phyloP scores from a whole-genome alignment of 2,888 invertebrate species.

The Xylophagus ater region DNA sequence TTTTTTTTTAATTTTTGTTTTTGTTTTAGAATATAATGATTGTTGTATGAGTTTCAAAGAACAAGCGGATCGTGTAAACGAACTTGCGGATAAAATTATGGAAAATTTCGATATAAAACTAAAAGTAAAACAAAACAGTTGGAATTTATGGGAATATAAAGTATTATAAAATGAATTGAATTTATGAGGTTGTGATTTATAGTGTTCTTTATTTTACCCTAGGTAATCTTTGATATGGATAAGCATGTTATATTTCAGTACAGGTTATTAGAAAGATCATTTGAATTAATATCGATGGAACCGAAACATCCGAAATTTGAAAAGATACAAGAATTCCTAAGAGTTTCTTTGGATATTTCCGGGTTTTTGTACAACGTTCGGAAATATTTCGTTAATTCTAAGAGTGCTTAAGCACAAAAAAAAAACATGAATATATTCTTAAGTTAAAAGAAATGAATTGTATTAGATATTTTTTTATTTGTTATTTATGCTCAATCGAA shows the following conservation, averaged over 20 bases:
- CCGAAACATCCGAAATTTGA: slow-evolving; percentile 4
- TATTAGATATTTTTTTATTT: no score
- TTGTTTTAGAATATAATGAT: no score
- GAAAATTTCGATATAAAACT: not conserved
- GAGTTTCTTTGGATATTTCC: not conserved
- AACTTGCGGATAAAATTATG: not conserved
- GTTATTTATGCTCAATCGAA: no score
- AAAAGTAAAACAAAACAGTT: not conserved
- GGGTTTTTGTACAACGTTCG: slow-evolving; percentile 4
- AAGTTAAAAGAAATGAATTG: no score
- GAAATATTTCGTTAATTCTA: not conserved
- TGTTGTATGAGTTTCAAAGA: not conserved
- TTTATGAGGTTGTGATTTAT: not conserved
- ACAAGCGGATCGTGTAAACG: not conserved
- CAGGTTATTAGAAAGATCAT: not conserved
- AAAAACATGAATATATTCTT: no score
- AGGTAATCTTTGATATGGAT: slow-evolving; percentile 1
- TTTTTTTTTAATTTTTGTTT: no score
- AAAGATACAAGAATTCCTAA: not conserved
- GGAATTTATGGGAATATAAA: not conserved
- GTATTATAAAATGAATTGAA: not conserved
- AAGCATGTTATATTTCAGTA: not conserved
- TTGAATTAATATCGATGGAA: slow-evolving; percentile 3
- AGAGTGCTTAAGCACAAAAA: no score
- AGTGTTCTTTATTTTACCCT: not conserved